Conservation (phyloP, 2,888 invertebrate species). For the Caenorhabditis sp. region DNA sequence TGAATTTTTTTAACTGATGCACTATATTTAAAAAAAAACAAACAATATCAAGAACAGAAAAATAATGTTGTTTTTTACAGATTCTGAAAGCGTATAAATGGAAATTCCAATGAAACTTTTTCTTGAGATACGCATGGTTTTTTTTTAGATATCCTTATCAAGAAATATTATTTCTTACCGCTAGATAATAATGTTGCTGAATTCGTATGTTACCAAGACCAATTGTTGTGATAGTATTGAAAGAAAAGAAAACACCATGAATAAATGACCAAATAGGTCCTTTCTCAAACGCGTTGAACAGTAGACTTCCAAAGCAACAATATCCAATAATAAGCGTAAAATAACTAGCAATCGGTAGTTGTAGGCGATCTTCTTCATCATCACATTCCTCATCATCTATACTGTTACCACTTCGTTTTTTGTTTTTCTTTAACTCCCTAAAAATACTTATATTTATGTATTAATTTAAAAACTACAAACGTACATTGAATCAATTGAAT, state of each 20-base stretch:
- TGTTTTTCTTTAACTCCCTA: constrained; percentile 60
- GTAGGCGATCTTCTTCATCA: constrained; percentile 62
- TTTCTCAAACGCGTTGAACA: constrained; percentile 69
- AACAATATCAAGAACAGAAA: background rate
- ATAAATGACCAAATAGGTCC: constrained; percentile 71
- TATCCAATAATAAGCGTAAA: constrained; percentile 71
- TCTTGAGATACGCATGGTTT: no score
- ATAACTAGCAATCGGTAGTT: constrained; percentile 71
- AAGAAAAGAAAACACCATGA: constrained; percentile 71
- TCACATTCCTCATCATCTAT: constrained; percentile 53
- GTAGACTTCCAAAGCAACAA: constrained; percentile 67
- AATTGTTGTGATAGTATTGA: constrained; percentile 72
- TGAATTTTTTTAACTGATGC: no score
- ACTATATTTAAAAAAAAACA: no score
- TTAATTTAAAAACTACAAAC: background rate
- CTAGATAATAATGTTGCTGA: constrained; percentile 62
- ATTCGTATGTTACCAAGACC: constrained; percentile 71
- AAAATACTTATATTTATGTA: constrained; percentile 12
- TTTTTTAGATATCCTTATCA: no score
- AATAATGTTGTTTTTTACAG: no score
- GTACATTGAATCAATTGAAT: constrained; percentile 66
- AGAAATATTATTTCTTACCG: no score
- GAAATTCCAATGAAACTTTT: no score
- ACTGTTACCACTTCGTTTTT: constrained; percentile 42
- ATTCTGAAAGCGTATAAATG: no score